phyloP scores from a whole-genome alignment of 2,797 vertebrate species.

The Parauchenoglanis ngamensis region DNA sequence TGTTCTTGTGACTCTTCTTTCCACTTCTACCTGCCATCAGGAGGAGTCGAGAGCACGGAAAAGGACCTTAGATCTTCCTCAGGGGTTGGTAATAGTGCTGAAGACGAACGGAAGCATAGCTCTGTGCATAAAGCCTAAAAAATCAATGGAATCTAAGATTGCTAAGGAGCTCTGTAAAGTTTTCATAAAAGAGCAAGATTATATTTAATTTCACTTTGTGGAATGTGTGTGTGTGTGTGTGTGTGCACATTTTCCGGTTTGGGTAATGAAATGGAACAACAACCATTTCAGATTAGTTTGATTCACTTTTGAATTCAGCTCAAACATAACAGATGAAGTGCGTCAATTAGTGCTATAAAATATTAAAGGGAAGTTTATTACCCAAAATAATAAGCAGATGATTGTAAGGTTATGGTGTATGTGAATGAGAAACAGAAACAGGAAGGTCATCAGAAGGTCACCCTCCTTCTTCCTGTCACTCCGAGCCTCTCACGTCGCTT shows the following conservation, averaged over 20 bases:
- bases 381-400: background rate
- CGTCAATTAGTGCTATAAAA: background rate
- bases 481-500: slow-evolving; percentile 34
- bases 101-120: background rate
- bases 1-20: background rate
- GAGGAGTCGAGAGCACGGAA: background rate
- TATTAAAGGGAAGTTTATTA: background rate
- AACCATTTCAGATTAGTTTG: slow-evolving; percentile 5
- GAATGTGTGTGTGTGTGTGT: background rate
- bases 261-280: background rate
- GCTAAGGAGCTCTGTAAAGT: background rate
- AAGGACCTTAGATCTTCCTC: background rate
- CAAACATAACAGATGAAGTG: background rate
- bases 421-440: background rate
- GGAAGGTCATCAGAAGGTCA: slow-evolving; percentile 60
- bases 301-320: slow-evolving; percentile 8
- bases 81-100: background rate
- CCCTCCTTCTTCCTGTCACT: background rate
- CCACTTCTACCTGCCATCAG: background rate
- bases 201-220: slow-evolving; percentile 30
- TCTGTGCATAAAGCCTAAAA: background rate
- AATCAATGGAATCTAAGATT: background rate
- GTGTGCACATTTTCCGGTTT: background rate
- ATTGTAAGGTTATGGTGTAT: background rate
- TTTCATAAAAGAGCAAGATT: background rate